These are phyloP conservation scores for Trachelus troglodyta DNA, from an alignment of 2,888 invertebrate species.

Conservation along the genomic window DNA sequence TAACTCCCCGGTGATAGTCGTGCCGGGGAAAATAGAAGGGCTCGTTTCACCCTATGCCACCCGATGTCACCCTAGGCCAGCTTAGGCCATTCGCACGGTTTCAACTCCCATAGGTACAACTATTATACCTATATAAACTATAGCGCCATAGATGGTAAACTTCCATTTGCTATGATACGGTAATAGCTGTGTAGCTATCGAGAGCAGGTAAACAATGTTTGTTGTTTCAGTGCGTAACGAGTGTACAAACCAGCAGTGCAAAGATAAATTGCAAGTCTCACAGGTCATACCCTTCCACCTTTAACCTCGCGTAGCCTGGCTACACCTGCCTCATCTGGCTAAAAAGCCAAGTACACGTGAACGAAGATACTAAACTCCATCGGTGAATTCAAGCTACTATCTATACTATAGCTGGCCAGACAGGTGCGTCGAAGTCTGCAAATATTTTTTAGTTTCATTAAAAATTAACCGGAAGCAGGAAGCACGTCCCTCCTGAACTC, in stretches of 20 bases:
- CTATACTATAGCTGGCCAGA: not conserved
- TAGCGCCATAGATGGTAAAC: constrained; percentile 28
- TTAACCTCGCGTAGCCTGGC: not conserved
- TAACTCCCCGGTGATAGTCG: not conserved
- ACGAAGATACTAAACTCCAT: not conserved
- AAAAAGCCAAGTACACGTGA: not conserved
- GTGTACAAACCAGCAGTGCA: not conserved
- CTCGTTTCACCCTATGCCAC: constrained; percentile 7
- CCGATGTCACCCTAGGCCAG: not conserved
- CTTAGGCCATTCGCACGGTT: not conserved
- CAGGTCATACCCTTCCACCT: not conserved
- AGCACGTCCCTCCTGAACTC: not conserved
- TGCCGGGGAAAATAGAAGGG: constrained; percentile 9
- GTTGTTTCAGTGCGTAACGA: not conserved
- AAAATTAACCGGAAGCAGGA: not conserved
- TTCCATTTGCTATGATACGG: constrained; percentile 31
- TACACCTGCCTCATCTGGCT: not conserved
- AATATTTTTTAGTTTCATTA: not conserved
- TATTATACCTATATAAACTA: not conserved
- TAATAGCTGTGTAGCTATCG: constrained; percentile 28
- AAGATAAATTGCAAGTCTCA: not conserved
- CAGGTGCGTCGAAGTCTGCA: not conserved
- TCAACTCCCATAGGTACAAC: not conserved
- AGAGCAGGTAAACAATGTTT: not conserved
- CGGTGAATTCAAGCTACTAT: not conserved